A percentile compares a stretch with the other conserved stretches of the same genome.
These are phyloP conservation scores for Epinotia ramella DNA, from an alignment of 2,888 invertebrate genomes.

Conservation along the genomic window DNA sequence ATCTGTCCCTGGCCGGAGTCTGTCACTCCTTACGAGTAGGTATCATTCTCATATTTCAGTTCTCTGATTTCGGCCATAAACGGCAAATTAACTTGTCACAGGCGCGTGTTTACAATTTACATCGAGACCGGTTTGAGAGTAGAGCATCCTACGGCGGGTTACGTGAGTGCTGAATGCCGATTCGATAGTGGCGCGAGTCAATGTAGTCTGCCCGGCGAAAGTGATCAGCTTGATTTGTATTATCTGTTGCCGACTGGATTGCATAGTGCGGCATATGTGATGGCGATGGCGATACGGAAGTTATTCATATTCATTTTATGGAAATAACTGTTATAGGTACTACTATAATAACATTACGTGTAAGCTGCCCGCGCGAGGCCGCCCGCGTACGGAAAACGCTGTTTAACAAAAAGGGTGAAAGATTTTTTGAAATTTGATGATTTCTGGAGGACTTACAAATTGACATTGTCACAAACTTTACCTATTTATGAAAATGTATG, in stretches of 20 bases:
- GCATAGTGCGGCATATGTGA: background rate
- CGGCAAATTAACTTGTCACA: slow-evolving; percentile 48
- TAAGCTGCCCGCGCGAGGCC: too few species aligned
- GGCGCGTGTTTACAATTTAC: slow-evolving; percentile 50
- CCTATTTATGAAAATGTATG: too few species aligned
- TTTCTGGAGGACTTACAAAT: too few species aligned
- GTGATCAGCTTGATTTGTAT: slow-evolving; percentile 47
- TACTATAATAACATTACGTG: too few species aligned
- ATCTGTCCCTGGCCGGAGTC: background rate
- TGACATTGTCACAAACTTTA: too few species aligned
- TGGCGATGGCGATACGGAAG: slow-evolving; percentile 15
- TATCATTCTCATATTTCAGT: slow-evolving; percentile 1
- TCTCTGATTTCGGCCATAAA: background rate
- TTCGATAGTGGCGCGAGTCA: slow-evolving; percentile 50
- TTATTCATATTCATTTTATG: slow-evolving; percentile 6
- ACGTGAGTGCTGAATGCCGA: slow-evolving; percentile 43
- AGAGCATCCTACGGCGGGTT: slow-evolving; percentile 36
- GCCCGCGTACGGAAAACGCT: too few species aligned
- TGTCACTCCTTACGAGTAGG: slow-evolving; percentile 8
- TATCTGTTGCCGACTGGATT: slow-evolving; percentile 26
- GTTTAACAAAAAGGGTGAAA: too few species aligned
- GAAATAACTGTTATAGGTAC: background rate
- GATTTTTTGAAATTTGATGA: too few species aligned
- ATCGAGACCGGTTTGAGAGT: slow-evolving; percentile 55
- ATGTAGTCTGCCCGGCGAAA: slow-evolving; percentile 56